Evolutionary conservation across 2,888 invertebrate species (phyloP), one percentile per base, ranked within the genome.

Genomic region (Penaeus monodon): DNA sequence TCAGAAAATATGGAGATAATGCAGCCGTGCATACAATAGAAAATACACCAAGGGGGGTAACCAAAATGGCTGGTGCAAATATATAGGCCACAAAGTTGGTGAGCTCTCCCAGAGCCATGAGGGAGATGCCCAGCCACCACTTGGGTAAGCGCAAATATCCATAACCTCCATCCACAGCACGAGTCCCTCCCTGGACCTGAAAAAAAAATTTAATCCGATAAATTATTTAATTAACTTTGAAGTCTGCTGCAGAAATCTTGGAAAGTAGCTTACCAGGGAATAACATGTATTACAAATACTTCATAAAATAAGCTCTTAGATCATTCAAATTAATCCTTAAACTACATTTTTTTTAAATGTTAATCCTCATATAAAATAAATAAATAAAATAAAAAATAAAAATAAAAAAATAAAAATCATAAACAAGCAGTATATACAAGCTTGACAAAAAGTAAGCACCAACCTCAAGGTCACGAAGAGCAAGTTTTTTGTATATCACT

Each of bases 31-130:
- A 96, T 84, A 99, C 94, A 14, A 99, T 97, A 93, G 98, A 98
- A 14, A 99, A 94, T 10, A 98, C 98, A 84, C 99, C 99, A 73
- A 99, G 93, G 0, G 99, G 98, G 22, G 99, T 98, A 0, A 98
- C 98, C 82, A 99, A 93, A 0, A 98, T 97, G 27, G 99, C 99
- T 14, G 99, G 99, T 24, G 99, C 98, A 94, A 99, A 99, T 3
- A 98, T 97, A 93, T 99, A 99, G 0, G 99, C 99, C 49, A 96
- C 94, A 92, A 99, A 98, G 93, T 99, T 99, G 24, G 96, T 96
- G 68, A 95, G 95, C 93, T 99, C 99, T 79, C 99, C 99, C 90
- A 97, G 92, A 17, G 96, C 98, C 99, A 99, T 88, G 57, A 90
- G 66, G 12, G 85, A 83, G 49, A 90, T 88, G 20, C 90, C 90